phyloP scores from a whole-genome alignment of 2,797 vertebrate genomes.

The Xenops minutus region DNA sequence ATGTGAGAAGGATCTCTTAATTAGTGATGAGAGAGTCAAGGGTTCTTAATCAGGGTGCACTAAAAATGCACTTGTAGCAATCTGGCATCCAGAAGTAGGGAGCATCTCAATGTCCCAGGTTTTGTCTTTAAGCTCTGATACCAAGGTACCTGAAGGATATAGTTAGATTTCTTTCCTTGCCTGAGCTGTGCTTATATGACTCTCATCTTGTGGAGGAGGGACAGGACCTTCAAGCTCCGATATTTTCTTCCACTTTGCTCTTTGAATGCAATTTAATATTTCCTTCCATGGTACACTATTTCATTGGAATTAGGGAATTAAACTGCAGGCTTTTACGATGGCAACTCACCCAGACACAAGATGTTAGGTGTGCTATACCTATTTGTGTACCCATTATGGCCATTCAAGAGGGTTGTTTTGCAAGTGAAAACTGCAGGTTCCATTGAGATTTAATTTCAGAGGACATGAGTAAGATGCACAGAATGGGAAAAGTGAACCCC shows the following conservation, averaged over 20 bases:
- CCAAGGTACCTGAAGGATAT: background rate
- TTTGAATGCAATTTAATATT: background rate
- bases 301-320: background rate
- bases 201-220: background rate
- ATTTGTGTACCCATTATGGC: background rate
- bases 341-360: background rate
- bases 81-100: background rate
- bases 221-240: background rate
- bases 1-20: background rate
- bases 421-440: background rate
- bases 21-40: background rate
- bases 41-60: background rate
- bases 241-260: background rate
- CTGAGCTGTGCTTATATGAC: background rate
- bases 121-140: background rate
- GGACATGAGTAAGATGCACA: background rate
- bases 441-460: background rate
- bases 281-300: accelerated
- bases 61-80: background rate
- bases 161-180: background rate
- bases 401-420: background rate
- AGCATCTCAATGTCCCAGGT: background rate
- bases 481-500: background rate
- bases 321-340: background rate
- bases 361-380: background rate